Conservation (phyloP, 2,113 vertebrate species). For the Grallaria varia region DNA sequence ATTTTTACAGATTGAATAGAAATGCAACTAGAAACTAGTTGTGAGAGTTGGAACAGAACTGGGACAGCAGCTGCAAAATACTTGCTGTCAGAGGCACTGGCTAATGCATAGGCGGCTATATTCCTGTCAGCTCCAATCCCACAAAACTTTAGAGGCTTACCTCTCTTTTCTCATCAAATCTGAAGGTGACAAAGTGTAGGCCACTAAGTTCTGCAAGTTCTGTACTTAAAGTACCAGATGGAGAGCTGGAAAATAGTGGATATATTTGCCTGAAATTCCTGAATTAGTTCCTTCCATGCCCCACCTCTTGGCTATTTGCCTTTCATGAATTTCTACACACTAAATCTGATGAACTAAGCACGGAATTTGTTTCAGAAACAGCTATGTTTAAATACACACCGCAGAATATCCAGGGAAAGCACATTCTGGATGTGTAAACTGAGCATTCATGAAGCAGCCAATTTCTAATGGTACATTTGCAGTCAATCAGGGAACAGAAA, state of each 20-base stretch:
- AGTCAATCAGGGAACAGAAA: constrained; percentile 43
- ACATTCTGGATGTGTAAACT: constrained; percentile 36
- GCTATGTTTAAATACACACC: constrained; percentile 1
- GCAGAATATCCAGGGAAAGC: constrained; percentile 3
- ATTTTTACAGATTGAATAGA: not conserved
- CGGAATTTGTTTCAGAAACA: constrained; percentile 46
- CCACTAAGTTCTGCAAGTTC: not conserved
- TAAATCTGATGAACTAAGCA: constrained; percentile 30
- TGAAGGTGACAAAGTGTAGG: not conserved
- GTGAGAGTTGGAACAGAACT: not conserved
- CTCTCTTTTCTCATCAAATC: not conserved
- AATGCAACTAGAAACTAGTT: not conserved
- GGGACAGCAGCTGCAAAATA: not conserved
- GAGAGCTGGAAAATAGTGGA: not conserved
- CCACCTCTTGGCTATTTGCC: constrained; percentile 18
- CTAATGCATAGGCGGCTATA: not conserved
- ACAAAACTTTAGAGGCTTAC: not conserved
- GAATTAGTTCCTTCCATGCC: constrained; percentile 3
- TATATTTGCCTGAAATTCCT: not conserved
- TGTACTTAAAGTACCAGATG: not conserved
- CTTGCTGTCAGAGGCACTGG: not conserved
- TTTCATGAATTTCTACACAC: not conserved
- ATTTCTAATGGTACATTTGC: constrained; percentile 21
- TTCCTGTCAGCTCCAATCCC: not conserved
- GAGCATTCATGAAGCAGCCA: not conserved